Percentiles rank a stretch among this genome's conserved stretches.
phyloP scores from a whole-genome alignment of 2,113 vertebrate genomes.

The Cynocephalus volans region DNA sequence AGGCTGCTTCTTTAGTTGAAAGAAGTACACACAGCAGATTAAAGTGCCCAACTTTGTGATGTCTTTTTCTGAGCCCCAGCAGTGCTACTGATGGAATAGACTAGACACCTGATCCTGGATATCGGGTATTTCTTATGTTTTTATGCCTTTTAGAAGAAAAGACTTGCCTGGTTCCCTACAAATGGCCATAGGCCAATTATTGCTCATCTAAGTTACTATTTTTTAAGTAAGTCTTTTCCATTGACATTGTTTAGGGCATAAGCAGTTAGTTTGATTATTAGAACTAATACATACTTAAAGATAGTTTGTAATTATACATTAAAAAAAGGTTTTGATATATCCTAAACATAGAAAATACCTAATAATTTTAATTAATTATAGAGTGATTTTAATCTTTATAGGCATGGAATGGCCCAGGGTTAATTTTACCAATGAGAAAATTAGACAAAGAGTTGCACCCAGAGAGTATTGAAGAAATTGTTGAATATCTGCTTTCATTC shows the following conservation, averaged over 20 bases:
- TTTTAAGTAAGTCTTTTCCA: background rate
- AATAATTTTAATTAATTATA: background rate
- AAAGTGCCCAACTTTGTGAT: no score
- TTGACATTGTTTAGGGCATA: background rate
- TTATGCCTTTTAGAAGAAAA: background rate
- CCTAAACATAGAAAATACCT: slow-evolving; percentile 39
- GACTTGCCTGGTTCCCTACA: background rate
- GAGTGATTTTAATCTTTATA: slow-evolving; percentile 41
- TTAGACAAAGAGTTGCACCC: background rate
- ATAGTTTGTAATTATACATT: background rate
- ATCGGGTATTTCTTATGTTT: background rate
- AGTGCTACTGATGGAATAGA: background rate
- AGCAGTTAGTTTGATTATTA: background rate
- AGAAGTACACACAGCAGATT: no score
- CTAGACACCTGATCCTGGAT: background rate
- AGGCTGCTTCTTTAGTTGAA: no score
- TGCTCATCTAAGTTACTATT: background rate
- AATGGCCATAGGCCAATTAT: background rate
- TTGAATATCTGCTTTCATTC: background rate
- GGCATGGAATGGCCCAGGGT: background rate
- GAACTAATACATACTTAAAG: background rate
- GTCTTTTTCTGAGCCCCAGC: no score
- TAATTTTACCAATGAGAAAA: slow-evolving; percentile 41
- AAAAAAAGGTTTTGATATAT: slow-evolving; percentile 23
- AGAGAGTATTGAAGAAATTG: background rate